phyloP scores from a whole-genome alignment of 1,140 invertebrate genomes.

The Leptinotarsa lineolata region DNA sequence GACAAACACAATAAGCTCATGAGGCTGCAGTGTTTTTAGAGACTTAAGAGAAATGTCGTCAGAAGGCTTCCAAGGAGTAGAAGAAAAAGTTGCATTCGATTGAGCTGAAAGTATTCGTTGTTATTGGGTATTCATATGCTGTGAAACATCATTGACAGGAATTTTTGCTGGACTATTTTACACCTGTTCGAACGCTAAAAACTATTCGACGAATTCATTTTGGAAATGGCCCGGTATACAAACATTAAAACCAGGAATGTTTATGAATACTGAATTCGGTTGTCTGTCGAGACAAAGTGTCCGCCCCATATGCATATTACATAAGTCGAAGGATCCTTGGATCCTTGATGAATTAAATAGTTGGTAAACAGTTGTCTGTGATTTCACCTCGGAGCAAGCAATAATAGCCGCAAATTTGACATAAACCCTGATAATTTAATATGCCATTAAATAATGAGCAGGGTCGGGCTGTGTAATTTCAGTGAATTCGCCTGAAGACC shows the following conservation, averaged over 20 bases:
- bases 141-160: too few species aligned
- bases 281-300: slow-evolving; percentile 10
- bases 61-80: too few species aligned
- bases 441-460: slow-evolving; percentile 46
- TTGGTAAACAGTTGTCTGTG: slow-evolving; percentile 28
- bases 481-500: slow-evolving; percentile 20
- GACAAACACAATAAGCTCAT: too few species aligned
- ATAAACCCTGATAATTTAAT: slow-evolving; percentile 41
- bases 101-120: too few species aligned
- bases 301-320: slow-evolving; percentile 21
- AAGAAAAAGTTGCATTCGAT: too few species aligned
- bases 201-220: too few species aligned
- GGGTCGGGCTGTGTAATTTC: slow-evolving; percentile 37
- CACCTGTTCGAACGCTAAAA: too few species aligned
- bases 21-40: too few species aligned
- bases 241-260: neutral
- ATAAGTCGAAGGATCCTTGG: slow-evolving; percentile 12
- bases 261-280: slow-evolving; percentile 3
- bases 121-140: too few species aligned
- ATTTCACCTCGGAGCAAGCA: slow-evolving; percentile 23
- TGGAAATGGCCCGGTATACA: too few species aligned
- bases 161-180: too few species aligned
- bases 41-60: too few species aligned
- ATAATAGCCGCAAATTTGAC: slow-evolving; percentile 32
- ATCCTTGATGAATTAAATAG: slow-evolving; percentile 28